Evolutionary conservation across 2,797 vertebrate species (phyloP).

Genomic region (Meda fulgida): DNA sequence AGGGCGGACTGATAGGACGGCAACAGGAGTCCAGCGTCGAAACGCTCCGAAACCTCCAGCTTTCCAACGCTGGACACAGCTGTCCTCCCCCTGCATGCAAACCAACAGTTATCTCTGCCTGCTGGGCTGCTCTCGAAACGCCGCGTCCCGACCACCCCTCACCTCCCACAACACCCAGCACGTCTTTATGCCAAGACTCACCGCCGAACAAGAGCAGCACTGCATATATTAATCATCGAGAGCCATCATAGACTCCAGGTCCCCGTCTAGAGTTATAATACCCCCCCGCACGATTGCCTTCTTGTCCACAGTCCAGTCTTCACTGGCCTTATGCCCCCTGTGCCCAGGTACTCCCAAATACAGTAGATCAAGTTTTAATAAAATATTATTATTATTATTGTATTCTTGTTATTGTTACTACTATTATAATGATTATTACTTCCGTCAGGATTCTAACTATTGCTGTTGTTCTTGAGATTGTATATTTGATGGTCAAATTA

Average conservation of each 20-base stretch:
- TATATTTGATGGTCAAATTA: constrained; percentile 69
- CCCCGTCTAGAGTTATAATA: constrained; percentile 47
- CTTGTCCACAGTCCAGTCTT: constrained; percentile 36
- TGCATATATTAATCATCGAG: constrained; percentile 39
- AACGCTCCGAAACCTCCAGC: constrained; percentile 50
- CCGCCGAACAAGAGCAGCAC: constrained; percentile 34
- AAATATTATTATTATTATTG: constrained; percentile 50
- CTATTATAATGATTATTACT: constrained; percentile 62
- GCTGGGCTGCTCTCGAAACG: constrained; percentile 54
- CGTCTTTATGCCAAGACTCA: constrained; percentile 42
- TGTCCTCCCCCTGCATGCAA: constrained; percentile 63
- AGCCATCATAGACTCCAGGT: constrained; percentile 39
- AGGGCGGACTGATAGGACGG: constrained; percentile 38
- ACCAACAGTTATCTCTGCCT: constrained; percentile 57
- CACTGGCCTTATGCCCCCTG: constrained; percentile 53
- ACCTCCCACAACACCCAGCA: constrained; percentile 31
- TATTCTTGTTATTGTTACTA: constrained; percentile 48
- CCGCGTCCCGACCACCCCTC: constrained; percentile 29
- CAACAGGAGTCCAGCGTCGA: constrained; percentile 54
- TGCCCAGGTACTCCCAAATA: constrained; percentile 54
- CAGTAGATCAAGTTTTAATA: constrained; percentile 61
- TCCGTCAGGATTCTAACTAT: constrained; percentile 64
- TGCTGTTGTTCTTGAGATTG: constrained; percentile 68
- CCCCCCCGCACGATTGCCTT: constrained; percentile 41
- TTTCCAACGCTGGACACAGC: constrained; percentile 56